phyloP scores from a whole-genome alignment of 2,113 vertebrate genomes.

The Vulpes vulpes region DNA sequence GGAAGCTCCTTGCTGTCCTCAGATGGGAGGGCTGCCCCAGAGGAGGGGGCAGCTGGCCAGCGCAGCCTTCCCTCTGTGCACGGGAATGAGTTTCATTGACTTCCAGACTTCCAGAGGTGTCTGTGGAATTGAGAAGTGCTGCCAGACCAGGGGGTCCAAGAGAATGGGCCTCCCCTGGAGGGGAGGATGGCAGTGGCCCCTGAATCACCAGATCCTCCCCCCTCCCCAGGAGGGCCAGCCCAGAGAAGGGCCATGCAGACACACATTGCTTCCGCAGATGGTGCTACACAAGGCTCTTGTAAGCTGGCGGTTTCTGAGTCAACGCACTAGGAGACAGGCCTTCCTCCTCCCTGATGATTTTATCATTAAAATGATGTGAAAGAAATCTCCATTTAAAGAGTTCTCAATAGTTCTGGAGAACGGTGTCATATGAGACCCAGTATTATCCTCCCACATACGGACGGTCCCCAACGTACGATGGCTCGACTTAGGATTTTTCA shows the following conservation, averaged over 20 bases:
- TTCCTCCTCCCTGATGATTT: neutral
- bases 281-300: too few species aligned
- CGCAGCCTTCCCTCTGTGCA: neutral
- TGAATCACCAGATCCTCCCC: neutral
- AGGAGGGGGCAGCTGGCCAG: neutral
- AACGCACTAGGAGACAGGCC: neutral
- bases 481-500: neutral
- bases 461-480: neutral
- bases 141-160: neutral
- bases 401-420: neutral
- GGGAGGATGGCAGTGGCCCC: rapidly evolving
- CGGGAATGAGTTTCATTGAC: slow-evolving; percentile 44
- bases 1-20: neutral
- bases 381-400: neutral
- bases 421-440: neutral
- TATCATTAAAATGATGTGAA: neutral
- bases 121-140: slow-evolving; percentile 41
- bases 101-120: slow-evolving; percentile 10
- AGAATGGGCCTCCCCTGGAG: neutral
- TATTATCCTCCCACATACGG: neutral
- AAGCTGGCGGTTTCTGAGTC: neutral
- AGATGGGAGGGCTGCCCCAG: neutral
- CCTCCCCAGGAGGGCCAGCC: neutral
- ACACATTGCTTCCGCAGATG: neutral
- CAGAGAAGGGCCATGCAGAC: neutral